phyloP scores from a whole-genome alignment of 23 tunicate species.

The Trididemnum clinides region DNA sequence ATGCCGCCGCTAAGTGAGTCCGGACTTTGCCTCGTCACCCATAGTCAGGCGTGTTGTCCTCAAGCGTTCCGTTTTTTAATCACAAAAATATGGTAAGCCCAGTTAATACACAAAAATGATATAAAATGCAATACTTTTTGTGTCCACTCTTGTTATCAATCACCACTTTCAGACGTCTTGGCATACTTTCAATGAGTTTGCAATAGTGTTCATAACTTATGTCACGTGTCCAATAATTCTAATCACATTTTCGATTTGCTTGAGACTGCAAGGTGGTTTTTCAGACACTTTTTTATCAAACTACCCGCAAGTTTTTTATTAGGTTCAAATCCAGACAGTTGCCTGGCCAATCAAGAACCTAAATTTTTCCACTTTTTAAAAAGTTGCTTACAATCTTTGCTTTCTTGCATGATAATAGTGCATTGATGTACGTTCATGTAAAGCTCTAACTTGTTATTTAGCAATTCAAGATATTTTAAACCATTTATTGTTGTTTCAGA shows the following conservation, averaged over 20 bases:
- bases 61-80: too few relatives aligned
- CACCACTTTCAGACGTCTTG: neutral
- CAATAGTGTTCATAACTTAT: neutral
- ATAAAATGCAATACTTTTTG: neutral
- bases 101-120: too few relatives aligned
- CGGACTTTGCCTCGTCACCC: too few relatives aligned
- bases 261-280: neutral
- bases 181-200: neutral
- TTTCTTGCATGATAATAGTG: constrained; percentile 3
- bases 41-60: too few relatives aligned
- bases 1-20: too few relatives aligned
- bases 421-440: constrained; percentile 3
- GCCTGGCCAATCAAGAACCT: constrained; percentile 26
- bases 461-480: neutral
- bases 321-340: constrained; percentile 2
- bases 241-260: neutral
- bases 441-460: constrained; percentile 12
- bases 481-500: constrained; percentile 8
- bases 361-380: neutral
- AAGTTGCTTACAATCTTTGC: constrained; percentile 5
- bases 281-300: neutral
- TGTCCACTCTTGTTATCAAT: neutral
- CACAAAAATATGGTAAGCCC: too few relatives aligned
- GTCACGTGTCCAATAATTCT: constrained; percentile 2
- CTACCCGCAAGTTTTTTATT: neutral